phyloP scores from a whole-genome alignment of 2,888 invertebrate genomes.

The Adineta ricciae region DNA sequence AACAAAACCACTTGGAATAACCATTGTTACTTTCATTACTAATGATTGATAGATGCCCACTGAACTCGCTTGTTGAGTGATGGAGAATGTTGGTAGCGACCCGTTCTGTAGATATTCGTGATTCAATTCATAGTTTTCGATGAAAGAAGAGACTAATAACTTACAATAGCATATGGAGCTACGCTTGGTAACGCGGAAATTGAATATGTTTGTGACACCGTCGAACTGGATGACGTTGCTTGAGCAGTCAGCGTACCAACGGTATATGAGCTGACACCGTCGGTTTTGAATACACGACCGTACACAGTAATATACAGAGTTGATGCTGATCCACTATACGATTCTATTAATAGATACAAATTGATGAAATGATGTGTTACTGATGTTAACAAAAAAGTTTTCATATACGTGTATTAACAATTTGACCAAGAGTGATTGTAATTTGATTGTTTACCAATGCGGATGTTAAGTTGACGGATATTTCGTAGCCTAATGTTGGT shows the following conservation, averaged over 20 bases:
- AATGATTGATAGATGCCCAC: slow-evolving; percentile 26
- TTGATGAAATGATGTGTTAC: background rate
- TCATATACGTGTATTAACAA: background rate
- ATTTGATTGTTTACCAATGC: background rate
- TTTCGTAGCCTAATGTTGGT: background rate
- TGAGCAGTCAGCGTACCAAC: background rate
- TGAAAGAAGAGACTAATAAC: background rate
- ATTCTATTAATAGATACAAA: background rate
- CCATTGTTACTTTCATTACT: slow-evolving; percentile 12
- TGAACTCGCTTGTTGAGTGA: background rate
- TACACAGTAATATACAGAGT: background rate
- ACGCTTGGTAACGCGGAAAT: background rate
- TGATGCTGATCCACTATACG: background rate
- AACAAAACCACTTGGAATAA: slow-evolving; percentile 23
- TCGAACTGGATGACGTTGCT: background rate
- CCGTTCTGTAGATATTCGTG: slow-evolving; percentile 15
- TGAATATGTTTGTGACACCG: background rate
- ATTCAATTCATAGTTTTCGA: background rate
- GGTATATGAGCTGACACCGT: background rate
- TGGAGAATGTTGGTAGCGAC: slow-evolving; percentile 8
- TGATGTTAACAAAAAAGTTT: background rate
- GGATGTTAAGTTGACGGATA: background rate
- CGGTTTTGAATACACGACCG: background rate
- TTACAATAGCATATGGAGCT: background rate
- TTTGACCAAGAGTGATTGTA: background rate